phyloP scores from a whole-genome alignment of 2,113 vertebrate species.

The Glaucidium brasilianum region DNA sequence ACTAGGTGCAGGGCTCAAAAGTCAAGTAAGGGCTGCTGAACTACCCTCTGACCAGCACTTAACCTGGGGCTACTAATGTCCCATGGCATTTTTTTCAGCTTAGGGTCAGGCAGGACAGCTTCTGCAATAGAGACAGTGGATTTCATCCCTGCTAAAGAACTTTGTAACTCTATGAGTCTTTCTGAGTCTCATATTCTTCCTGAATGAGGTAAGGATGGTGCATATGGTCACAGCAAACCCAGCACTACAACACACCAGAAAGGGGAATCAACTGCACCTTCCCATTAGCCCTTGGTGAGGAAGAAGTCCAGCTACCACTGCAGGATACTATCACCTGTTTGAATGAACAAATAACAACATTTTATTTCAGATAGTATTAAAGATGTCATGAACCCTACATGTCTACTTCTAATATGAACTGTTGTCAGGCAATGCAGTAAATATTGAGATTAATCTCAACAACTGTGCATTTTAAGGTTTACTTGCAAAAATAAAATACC shows the following conservation, averaged over 20 bases:
- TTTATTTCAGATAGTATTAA: slow-evolving; percentile 32
- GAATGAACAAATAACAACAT: neutral
- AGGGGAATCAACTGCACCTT: neutral
- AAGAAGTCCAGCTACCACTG: neutral
- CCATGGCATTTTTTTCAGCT: neutral
- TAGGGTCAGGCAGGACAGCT: neutral
- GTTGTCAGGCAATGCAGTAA: neutral
- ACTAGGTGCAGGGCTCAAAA: neutral
- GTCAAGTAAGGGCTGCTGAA: neutral
- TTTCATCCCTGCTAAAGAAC: neutral
- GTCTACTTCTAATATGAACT: slow-evolving; percentile 27
- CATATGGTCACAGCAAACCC: neutral
- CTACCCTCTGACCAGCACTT: neutral
- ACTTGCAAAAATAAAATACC: slow-evolving; percentile 17
- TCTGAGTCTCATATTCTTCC: neutral
- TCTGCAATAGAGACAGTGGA: neutral
- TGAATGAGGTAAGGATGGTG: neutral
- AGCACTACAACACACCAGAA: neutral
- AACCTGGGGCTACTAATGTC: neutral
- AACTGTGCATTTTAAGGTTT: slow-evolving; percentile 38
- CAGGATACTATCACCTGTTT: neutral
- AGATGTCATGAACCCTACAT: neutral
- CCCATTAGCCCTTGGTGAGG: neutral
- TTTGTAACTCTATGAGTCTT: neutral
- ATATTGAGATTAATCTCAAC: slow-evolving; percentile 30